A percentile compares a stretch with the other conserved stretches of the same genome.
Conservation (phyloP, 1,140 invertebrate species). For the Apocrypta bakeri region DNA sequence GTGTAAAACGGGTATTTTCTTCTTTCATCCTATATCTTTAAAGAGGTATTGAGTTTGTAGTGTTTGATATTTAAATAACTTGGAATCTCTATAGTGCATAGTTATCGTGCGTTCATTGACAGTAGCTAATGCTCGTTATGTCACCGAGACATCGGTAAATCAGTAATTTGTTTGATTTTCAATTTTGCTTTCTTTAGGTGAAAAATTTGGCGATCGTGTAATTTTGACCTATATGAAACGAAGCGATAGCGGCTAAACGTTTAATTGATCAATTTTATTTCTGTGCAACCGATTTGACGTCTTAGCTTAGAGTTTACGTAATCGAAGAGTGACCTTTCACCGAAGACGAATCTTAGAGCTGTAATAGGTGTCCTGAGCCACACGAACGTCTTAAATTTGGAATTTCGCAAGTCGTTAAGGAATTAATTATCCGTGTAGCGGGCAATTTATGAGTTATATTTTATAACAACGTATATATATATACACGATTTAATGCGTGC, state of each 20-base stretch:
- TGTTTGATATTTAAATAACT: neutral
- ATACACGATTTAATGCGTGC: no score
- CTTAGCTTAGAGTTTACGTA: slow-evolving; percentile 7
- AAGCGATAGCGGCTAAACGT: slow-evolving; percentile 5
- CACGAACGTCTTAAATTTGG: slow-evolving; percentile 12
- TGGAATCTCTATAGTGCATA: slow-evolving; percentile 16
- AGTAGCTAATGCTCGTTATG: slow-evolving; percentile 7
- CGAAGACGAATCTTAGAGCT: neutral
- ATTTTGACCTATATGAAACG: slow-evolving; percentile 1
- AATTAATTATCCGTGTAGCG: slow-evolving; percentile 38
- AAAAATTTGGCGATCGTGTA: no score
- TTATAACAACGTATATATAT: neutral
- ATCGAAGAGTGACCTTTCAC: slow-evolving; percentile 32
- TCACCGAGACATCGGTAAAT: neutral
- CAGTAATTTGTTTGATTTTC: slow-evolving; percentile 2
- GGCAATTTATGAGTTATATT: slow-evolving; percentile 12
- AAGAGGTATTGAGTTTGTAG: no score
- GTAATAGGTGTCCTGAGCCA: neutral
- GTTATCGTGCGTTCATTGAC: neutral
- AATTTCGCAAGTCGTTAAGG: slow-evolving; percentile 31
- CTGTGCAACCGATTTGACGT: slow-evolving; percentile 22
- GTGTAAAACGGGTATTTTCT: neutral
- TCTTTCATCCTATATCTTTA: no score
- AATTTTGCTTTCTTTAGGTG: no score
- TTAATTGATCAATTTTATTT: slow-evolving; percentile 3